Conservation (phyloP, 2,113 vertebrate genomes). For the Cheilinus undulatus region DNA sequence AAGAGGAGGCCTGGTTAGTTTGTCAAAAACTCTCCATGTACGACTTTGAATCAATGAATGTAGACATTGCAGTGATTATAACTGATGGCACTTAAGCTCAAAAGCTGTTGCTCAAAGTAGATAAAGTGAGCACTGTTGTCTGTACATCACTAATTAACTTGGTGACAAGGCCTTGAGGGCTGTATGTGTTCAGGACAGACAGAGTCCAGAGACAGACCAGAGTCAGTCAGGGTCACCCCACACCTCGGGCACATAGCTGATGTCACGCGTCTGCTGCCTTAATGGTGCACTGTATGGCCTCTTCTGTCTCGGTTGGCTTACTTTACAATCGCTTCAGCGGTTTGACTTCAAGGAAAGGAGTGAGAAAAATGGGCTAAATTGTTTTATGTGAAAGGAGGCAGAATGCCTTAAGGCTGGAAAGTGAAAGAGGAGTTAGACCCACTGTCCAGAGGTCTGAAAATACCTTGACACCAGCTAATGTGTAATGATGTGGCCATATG, state of each 20-base stretch:
- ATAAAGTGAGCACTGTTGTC: constrained; percentile 11
- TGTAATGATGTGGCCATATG: constrained; percentile 37
- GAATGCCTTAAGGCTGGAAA: constrained; percentile 43
- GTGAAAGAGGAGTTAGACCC: constrained; percentile 44
- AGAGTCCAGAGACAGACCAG: constrained; percentile 39
- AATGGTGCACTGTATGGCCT: constrained; percentile 37
- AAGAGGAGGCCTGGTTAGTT: background rate
- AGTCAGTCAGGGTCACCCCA: constrained; percentile 53
- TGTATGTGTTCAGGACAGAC: constrained; percentile 27
- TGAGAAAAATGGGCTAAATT: constrained; percentile 43
- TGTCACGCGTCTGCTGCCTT: constrained; percentile 51
- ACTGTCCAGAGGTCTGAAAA: constrained; percentile 47
- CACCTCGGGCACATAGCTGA: constrained; percentile 47
- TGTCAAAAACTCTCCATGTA: background rate
- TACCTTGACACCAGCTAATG: constrained; percentile 48
- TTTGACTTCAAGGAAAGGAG: constrained; percentile 40
- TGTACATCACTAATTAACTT: constrained; percentile 28
- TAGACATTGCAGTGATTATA: background rate
- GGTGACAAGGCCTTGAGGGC: constrained; percentile 29
- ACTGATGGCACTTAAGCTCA: background rate
- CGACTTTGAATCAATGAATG: background rate
- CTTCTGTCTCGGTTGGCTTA: background rate
- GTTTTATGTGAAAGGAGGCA: constrained; percentile 27
- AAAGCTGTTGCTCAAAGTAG: constrained; percentile 14
- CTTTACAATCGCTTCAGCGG: constrained; percentile 60